Percentiles rank a stretch among this genome's conserved stretches.
phyloP scores from a whole-genome alignment of 1,140 invertebrate genomes.

The Drosophila trapezifrons region DNA sequence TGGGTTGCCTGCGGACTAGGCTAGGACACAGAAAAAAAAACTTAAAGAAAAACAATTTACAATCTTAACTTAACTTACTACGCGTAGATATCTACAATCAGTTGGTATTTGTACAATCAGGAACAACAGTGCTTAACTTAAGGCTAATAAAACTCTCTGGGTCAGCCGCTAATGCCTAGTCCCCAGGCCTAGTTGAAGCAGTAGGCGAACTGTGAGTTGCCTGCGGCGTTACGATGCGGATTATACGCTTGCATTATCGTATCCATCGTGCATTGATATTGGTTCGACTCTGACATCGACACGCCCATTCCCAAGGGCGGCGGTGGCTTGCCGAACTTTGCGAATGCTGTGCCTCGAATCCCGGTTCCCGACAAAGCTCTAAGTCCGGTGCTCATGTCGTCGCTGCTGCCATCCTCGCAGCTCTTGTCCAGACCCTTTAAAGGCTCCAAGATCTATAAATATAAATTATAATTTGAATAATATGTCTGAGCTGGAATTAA shows the following conservation, averaged over 20 bases:
- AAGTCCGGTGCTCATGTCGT: conserved; percentile 48
- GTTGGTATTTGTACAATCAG: conserved; percentile 76
- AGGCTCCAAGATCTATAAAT: conserved; percentile 65
- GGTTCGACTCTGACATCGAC: conserved; percentile 55
- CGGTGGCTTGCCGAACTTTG: conserved; percentile 62
- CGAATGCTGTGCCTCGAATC: conserved; percentile 48
- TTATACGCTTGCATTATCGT: conserved; percentile 84
- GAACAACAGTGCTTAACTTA: conserved; percentile 57
- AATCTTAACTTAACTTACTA: conserved; percentile 57
- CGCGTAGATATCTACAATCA: conserved; percentile 69
- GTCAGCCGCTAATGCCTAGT: neutral
- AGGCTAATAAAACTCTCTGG: conserved; percentile 32
- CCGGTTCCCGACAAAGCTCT: conserved; percentile 46
- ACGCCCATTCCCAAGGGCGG: conserved; percentile 26
- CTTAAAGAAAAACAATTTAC: conserved; percentile 36
- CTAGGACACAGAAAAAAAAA: conserved; percentile 22
- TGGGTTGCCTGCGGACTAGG: conserved; percentile 17
- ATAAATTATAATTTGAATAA: neutral
- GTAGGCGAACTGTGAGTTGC: conserved; percentile 73
- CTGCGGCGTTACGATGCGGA: conserved; percentile 73
- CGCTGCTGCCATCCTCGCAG: conserved; percentile 65
- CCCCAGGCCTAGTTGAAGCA: conserved; percentile 64
- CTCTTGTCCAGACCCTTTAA: conserved; percentile 66
- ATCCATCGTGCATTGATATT: conserved; percentile 82
- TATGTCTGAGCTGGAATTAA: too few relatives aligned